These are phyloP conservation scores for Lacanobia wlatinum DNA, from an alignment of 2,888 invertebrate genomes.

Conservation along the genomic window DNA sequence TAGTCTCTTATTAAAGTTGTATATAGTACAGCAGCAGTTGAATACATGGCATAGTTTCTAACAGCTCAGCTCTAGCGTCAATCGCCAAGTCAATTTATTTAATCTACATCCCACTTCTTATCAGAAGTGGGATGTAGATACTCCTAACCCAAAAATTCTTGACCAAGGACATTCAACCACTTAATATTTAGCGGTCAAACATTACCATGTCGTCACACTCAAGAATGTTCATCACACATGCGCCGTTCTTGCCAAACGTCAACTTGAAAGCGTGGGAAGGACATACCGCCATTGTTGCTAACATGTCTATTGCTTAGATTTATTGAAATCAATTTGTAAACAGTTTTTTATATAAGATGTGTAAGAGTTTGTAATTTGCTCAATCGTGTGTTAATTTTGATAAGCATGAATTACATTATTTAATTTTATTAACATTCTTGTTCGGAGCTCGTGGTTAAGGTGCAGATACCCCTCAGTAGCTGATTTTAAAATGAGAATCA, in stretches of 20 bases:
- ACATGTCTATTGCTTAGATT: constrained; percentile 57
- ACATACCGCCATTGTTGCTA: constrained; percentile 54
- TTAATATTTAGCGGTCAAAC: constrained; percentile 40
- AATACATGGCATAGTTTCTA: too few species aligned
- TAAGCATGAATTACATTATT: background rate
- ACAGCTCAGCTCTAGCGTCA: too few species aligned
- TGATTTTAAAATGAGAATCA: too few species aligned
- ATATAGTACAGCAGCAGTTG: too few species aligned
- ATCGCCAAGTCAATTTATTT: too few species aligned
- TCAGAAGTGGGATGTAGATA: too few species aligned
- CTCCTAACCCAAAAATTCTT: constrained; percentile 6
- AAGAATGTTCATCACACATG: constrained; percentile 64
- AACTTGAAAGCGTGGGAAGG: constrained; percentile 75
- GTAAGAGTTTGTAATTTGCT: constrained; percentile 4
- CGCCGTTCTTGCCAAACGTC: constrained; percentile 62
- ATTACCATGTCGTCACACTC: constrained; percentile 35
- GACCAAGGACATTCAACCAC: constrained; percentile 17
- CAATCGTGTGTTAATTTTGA: background rate
- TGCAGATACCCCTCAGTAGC: too few species aligned
- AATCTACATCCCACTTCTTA: background rate
- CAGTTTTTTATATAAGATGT: constrained; percentile 32
- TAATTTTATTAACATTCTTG: background rate
- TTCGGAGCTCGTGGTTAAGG: too few species aligned
- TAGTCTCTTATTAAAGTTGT: too few species aligned
- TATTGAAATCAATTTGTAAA: constrained; percentile 58